Percentiles rank a stretch among this genome's conserved stretches.
Conservation (phyloP, 1,140 invertebrate species). For the Camponotus pennsylvanicus region DNA sequence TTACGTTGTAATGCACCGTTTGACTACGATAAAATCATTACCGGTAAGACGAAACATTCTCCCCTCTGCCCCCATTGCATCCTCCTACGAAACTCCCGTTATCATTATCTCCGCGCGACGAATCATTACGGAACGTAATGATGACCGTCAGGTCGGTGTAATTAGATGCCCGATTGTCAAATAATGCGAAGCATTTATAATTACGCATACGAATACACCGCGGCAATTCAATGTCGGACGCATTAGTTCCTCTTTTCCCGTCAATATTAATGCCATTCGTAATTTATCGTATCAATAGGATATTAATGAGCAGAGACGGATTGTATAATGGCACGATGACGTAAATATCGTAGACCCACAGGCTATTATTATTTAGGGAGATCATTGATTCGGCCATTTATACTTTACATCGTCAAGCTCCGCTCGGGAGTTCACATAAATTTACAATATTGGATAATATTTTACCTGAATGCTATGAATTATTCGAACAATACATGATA, state of each 20-base stretch:
- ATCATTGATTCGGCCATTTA: neutral
- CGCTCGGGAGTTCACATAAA: conserved; percentile 32
- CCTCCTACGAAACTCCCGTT: conserved; percentile 48
- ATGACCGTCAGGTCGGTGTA: neutral
- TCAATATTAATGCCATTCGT: conserved; percentile 50
- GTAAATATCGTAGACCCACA: conserved; percentile 6
- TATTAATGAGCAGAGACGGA: conserved; percentile 47
- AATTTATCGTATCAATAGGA: conserved; percentile 57
- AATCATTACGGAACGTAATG: conserved; percentile 35
- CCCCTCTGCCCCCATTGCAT: neutral
- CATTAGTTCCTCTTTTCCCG: neutral
- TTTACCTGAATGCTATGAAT: neutral
- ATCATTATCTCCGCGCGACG: conserved; percentile 44
- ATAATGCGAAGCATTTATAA: conserved; percentile 19
- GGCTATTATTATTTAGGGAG: conserved; percentile 37
- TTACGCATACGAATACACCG: neutral
- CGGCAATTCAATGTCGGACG: conserved; percentile 4
- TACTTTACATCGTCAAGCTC: conserved; percentile 5
- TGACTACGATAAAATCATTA: conserved; percentile 43
- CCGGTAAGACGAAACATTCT: conserved; percentile 44
- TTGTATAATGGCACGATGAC: neutral
- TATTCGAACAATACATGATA: neutral
- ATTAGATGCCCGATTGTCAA: conserved; percentile 38
- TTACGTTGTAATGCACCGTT: conserved; percentile 52
- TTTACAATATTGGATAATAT: conserved; percentile 20